phyloP scores from a whole-genome alignment of 2,797 vertebrate species.

The Parambassis ranga region DNA sequence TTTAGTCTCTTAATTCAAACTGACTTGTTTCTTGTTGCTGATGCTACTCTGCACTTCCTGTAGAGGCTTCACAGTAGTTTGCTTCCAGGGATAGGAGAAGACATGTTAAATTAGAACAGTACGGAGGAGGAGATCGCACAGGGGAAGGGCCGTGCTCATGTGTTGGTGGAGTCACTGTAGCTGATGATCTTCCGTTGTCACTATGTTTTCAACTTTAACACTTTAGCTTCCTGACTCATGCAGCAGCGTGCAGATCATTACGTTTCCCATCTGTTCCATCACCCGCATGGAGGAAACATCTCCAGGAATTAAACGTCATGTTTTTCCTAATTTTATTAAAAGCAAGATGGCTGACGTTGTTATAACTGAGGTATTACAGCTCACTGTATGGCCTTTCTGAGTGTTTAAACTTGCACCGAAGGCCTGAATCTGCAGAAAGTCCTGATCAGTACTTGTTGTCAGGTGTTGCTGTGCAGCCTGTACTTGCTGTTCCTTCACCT shows the following conservation, averaged over 20 bases:
- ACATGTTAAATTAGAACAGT: no score
- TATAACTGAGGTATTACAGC: not conserved
- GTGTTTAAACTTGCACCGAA: no score
- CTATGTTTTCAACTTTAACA: not conserved
- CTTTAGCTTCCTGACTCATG: no score
- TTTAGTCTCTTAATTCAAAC: not conserved
- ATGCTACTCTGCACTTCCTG: conserved; percentile 3
- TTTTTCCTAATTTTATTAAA: not conserved
- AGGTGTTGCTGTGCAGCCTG: conserved; percentile 1
- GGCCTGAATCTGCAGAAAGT: not conserved
- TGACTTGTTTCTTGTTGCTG: not conserved
- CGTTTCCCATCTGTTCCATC: not conserved
- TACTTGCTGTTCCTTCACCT: not conserved
- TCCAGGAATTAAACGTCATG: not conserved
- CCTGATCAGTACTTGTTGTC: not conserved
- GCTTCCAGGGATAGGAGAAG: not conserved
- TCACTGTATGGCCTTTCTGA: accelerated
- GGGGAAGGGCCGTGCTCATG: no score
- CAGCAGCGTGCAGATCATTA: not conserved
- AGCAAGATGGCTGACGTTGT: not conserved
- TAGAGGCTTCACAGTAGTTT: conserved; percentile 8
- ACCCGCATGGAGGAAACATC: not conserved
- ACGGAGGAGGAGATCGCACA: no score
- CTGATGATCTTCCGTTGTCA: no score
- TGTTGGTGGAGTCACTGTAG: no score